Conservation (phyloP, 2,888 invertebrate genomes). For the Ephialtes manifestator region DNA sequence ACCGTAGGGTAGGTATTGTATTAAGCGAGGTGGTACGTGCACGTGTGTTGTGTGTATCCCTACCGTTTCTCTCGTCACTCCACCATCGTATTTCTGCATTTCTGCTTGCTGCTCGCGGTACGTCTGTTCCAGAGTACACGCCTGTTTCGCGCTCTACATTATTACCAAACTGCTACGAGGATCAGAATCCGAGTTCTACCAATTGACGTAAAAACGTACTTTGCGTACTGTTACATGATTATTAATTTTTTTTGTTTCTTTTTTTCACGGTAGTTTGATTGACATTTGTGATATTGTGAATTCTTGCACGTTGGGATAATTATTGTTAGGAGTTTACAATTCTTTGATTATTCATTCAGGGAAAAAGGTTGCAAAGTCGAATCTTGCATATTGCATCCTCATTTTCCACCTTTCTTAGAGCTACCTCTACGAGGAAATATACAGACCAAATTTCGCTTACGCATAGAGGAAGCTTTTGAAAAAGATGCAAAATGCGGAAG, state of each 20-base stretch:
- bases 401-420: too few species aligned
- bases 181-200: slow-evolving; percentile 5
- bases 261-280: neutral
- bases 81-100: slow-evolving; percentile 59
- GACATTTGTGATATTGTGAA: neutral
- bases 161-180: slow-evolving; percentile 56
- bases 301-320: neutral
- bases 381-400: too few species aligned
- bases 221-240: neutral
- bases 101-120: slow-evolving; percentile 43
- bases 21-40: slow-evolving; percentile 23
- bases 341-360: too few species aligned
- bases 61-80: slow-evolving; percentile 51
- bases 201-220: neutral
- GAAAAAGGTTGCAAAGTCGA: too few species aligned
- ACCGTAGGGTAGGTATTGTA: slow-evolving; percentile 45
- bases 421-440: too few species aligned
- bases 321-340: too few species aligned
- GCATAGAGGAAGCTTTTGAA: too few species aligned
- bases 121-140: slow-evolving; percentile 62
- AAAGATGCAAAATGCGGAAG: too few species aligned
- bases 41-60: slow-evolving; percentile 49
- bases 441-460: too few species aligned
- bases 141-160: slow-evolving; percentile 56
- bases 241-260: neutral